A percentile compares a stretch with the other conserved stretches of the same genome.
phyloP scores from a whole-genome alignment of 2,113 vertebrate species.

The Centropus unirufus region DNA sequence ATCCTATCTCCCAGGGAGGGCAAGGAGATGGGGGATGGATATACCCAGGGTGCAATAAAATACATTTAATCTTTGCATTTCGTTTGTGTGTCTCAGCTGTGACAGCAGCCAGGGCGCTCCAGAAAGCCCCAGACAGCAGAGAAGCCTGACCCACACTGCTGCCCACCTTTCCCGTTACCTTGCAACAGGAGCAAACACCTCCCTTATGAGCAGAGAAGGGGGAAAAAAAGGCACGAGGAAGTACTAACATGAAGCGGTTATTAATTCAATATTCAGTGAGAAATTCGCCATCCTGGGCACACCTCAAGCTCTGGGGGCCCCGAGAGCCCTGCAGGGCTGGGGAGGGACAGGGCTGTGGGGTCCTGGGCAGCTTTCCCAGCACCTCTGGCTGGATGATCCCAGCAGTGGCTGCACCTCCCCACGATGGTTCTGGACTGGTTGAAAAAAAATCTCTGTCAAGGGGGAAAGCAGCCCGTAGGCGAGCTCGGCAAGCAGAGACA shows the following conservation, averaged over 20 bases:
- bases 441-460: not conserved
- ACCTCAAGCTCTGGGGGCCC: not conserved
- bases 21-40: accelerated
- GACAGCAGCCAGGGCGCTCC: not conserved
- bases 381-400: not conserved
- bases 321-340: not conserved
- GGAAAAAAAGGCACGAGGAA: not conserved
- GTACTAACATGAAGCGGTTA: not conserved
- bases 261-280: not conserved
- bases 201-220: not conserved
- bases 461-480: not conserved
- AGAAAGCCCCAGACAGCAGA: not conserved
- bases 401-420: not conserved
- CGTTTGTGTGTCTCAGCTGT: accelerated
- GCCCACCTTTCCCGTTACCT: not conserved
- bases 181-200: not conserved
- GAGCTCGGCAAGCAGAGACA: not conserved
- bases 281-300: not conserved
- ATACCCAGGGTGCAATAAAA: not conserved
- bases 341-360: accelerated
- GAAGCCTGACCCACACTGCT: not conserved
- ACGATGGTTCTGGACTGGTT: accelerated
- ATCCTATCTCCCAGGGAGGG: not conserved
- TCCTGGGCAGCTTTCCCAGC: not conserved
- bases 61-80: not conserved